Evolutionary conservation across 2,888 invertebrate genomes (phyloP).

Genomic region (Therioaphis trifolii): DNA sequence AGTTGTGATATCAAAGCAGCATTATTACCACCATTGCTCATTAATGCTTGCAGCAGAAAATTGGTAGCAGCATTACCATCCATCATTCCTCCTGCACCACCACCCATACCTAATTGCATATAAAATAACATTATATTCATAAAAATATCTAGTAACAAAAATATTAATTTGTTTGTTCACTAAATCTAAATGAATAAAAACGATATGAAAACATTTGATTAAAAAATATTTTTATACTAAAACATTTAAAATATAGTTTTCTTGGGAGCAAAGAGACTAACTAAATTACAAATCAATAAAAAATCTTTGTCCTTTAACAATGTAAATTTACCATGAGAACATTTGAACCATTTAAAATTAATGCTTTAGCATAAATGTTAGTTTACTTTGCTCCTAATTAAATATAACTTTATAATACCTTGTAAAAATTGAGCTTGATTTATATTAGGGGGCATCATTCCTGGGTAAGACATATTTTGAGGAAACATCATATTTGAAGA

Average conservation of each 20-base stretch:
- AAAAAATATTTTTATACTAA: too few species aligned
- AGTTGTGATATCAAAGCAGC: slow-evolving; percentile 57
- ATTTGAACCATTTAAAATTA: too few species aligned
- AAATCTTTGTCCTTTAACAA: too few species aligned
- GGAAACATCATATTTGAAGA: slow-evolving; percentile 58
- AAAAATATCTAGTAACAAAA: background rate
- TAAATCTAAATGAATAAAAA: too few species aligned
- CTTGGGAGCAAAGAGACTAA: too few species aligned
- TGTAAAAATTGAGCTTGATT: slow-evolving; percentile 85
- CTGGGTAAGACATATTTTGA: slow-evolving; percentile 68
- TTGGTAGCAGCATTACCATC: slow-evolving; percentile 59
- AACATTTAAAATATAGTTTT: too few species aligned
- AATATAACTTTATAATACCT: slow-evolving; percentile 76
- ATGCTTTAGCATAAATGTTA: too few species aligned
- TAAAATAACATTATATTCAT: background rate
- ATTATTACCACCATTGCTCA: slow-evolving; percentile 61
- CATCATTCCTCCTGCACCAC: slow-evolving; percentile 52
- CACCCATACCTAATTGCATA: slow-evolving; percentile 41
- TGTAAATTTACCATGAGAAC: too few species aligned
- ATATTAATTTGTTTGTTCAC: background rate
- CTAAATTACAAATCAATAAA: too few species aligned
- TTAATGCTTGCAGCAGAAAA: slow-evolving; percentile 58
- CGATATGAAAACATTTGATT: too few species aligned
- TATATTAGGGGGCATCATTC: slow-evolving; percentile 69
- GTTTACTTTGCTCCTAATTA: background rate